Conservation (phyloP, 1,140 invertebrate species). For the Trinorchestia longiramus region DNA sequence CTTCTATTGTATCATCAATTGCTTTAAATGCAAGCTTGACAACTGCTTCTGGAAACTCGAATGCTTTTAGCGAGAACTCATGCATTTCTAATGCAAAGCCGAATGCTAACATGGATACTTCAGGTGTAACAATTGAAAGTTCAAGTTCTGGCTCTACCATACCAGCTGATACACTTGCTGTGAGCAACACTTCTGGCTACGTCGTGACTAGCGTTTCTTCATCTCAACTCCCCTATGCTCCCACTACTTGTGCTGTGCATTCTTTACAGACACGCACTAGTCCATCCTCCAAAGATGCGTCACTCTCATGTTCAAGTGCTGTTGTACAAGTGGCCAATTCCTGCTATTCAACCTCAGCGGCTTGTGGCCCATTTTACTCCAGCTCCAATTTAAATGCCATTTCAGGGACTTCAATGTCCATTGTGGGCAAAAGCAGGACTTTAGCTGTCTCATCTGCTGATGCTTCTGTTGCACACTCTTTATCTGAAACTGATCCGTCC, state of each 20-base stretch:
- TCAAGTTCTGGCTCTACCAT: not conserved
- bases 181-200: not conserved
- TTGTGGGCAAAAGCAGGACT: not conserved
- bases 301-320: not conserved
- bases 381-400: not conserved
- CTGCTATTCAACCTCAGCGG: not conserved
- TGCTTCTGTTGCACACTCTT: not conserved
- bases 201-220: not conserved
- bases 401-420: constrained; percentile 10
- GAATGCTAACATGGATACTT: not conserved
- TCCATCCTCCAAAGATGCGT: not conserved
- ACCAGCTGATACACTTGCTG: not conserved
- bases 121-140: not conserved
- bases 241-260: not conserved
- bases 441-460: not conserved
- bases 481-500: constrained; percentile 10
- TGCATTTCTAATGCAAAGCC: not conserved
- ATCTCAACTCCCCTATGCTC: not conserved
- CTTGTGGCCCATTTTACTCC: not conserved
- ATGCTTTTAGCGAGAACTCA: not conserved
- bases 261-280: not conserved
- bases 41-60: not conserved
- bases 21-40: not conserved
- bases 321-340: not conserved
- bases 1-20: not conserved